Conservation (phyloP, 2,113 vertebrate species). For the Erythrolamprus reginae region DNA sequence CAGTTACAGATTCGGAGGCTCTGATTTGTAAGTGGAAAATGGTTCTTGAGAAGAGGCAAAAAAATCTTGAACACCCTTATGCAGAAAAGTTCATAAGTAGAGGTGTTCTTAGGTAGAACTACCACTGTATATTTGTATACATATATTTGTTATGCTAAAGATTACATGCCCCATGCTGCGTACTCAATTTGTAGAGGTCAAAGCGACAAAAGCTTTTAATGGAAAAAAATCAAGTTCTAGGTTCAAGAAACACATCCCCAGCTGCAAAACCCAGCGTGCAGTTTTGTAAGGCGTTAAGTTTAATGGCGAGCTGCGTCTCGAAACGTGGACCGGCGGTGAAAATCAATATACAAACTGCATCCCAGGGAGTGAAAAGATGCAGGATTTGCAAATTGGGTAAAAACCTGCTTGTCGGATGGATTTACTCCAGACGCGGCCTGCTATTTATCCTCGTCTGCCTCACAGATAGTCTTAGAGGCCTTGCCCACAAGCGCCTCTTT, state of each 20-base stretch:
- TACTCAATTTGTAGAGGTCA: neutral
- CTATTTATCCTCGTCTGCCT: neutral
- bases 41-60: too few relatives aligned
- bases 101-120: too few relatives aligned
- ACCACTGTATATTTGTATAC: too few relatives aligned
- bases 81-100: too few relatives aligned
- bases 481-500: neutral
- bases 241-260: neutral
- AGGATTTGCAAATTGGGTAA: neutral
- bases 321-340: neutral
- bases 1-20: too few relatives aligned
- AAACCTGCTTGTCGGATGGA: neutral
- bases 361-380: neutral
- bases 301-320: neutral
- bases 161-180: fast-evolving
- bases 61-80: too few relatives aligned
- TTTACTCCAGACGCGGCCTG: neutral
- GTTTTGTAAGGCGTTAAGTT: neutral
- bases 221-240: neutral
- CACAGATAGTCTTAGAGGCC: neutral
- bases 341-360: neutral
- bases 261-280: neutral
- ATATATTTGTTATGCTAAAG: neutral
- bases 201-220: neutral
- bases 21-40: too few relatives aligned